Percentiles rank a stretch among this genome's conserved stretches.
phyloP scores from a whole-genome alignment of 2,113 vertebrate species.

The Scomber scombrus region DNA sequence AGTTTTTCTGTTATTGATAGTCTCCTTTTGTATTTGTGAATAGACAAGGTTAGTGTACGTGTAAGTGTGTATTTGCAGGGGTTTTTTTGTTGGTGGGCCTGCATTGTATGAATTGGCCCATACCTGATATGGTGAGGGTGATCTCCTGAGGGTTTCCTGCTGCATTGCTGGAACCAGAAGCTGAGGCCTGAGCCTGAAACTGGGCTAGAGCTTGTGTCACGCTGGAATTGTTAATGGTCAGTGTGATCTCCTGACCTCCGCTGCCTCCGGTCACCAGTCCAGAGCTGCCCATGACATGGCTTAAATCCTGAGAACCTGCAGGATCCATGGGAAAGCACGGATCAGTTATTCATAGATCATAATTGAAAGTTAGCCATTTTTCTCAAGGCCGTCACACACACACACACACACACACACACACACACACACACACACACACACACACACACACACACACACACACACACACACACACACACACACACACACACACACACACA shows the following conservation, averaged over 20 bases:
- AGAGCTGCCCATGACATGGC: constrained; percentile 90
- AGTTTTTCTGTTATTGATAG: constrained; percentile 19
- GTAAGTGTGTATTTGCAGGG: not conserved
- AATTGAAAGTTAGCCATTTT: not conserved
- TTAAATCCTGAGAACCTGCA: constrained; percentile 91
- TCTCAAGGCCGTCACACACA: not conserved
- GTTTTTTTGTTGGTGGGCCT: not conserved
- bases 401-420: constrained; percentile 78
- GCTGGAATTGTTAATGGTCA: constrained; percentile 97
- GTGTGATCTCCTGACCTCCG: constrained; percentile 92
- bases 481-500: constrained; percentile 70
- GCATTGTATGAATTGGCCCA: not conserved
- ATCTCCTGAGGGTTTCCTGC: constrained; percentile 92
- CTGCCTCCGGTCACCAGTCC: constrained; percentile 87
- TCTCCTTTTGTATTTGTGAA: not conserved
- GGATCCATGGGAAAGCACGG: not conserved
- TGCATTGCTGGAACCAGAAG: constrained; percentile 78
- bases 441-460: constrained; percentile 72
- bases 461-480: constrained; percentile 70
- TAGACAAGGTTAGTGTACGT: not conserved
- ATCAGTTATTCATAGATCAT: constrained; percentile 8
- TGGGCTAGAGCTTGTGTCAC: constrained; percentile 94
- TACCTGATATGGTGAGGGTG: constrained; percentile 97
- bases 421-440: constrained; percentile 83
- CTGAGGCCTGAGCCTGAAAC: constrained; percentile 79